These are phyloP conservation scores for Oostethus manadensis DNA, from an alignment of 2,113 vertebrate genomes.

Conservation along the genomic window DNA sequence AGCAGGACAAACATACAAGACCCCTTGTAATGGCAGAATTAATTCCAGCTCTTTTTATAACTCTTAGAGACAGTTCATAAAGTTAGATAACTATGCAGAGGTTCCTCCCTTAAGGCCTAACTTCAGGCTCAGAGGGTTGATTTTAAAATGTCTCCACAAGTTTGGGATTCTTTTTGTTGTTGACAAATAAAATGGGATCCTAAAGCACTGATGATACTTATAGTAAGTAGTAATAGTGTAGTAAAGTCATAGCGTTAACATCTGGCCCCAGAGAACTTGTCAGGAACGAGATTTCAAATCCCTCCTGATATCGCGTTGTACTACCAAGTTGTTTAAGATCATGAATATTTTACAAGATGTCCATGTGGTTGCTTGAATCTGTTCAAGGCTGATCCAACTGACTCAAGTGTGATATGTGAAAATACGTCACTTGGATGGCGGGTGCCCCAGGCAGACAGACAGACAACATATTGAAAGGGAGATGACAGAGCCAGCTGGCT, in stretches of 20 bases:
- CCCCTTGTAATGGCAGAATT: conserved; percentile 63
- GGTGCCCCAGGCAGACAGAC: conserved; percentile 9
- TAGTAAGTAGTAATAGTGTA: too few species aligned
- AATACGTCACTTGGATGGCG: conserved; percentile 3
- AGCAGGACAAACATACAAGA: conserved; percentile 65
- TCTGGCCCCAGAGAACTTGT: conserved; percentile 3
- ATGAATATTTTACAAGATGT: neutral
- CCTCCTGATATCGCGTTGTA: conserved; percentile 19
- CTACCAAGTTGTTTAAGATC: conserved; percentile 19
- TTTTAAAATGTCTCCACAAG: conserved; percentile 15
- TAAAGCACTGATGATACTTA: conserved; percentile 4
- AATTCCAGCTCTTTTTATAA: conserved; percentile 69
- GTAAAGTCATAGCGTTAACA: neutral
- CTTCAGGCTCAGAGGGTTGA: conserved; percentile 23
- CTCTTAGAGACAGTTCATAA: conserved; percentile 46
- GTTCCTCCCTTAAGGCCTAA: conserved; percentile 23
- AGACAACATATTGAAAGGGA: conserved; percentile 13
- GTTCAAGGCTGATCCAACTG: conserved; percentile 4
- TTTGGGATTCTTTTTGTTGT: conserved; percentile 36
- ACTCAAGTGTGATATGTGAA: conserved; percentile 21
- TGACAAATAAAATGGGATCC: conserved; percentile 29
- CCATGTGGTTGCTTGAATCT: conserved; percentile 29
- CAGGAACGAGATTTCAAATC: conserved; percentile 5
- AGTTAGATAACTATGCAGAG: conserved; percentile 62
- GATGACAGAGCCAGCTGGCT: conserved; percentile 11